Evolutionary conservation across 2,888 invertebrate species (phyloP), one percentile per base, ranked within the genome.

Genomic region (Melolontha melolontha): DNA sequence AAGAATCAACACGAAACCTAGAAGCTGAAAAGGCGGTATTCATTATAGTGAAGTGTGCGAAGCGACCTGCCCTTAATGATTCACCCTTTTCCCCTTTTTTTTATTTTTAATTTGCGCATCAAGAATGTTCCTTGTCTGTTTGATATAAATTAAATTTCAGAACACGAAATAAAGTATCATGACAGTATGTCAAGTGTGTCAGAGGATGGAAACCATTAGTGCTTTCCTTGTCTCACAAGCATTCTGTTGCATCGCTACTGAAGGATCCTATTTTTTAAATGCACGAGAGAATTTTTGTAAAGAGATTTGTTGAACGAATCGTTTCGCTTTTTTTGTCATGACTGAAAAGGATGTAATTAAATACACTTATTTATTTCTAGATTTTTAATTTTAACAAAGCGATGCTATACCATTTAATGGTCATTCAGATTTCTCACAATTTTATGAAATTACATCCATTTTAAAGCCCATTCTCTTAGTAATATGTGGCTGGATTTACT

Each of bases 51-150:
- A 22, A 10, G 41, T 44, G 27, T 27, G 14, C 57, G 16, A 47
- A 17, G 17, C 14, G 47, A 16, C 47, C 34, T 44, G 16, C 47
- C 47, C 34, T 34, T 62, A 62, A 62, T 47, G 59, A 49, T 49
- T 39, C 47, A 49, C 47, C 59, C 59, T 62, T 62, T 62, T 62
- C 47, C 16, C n/a, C 44, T 47, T 17, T 39, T 62, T 49, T 62
- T 62, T 62, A 62, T 49, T 62, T 62, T 62, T 62, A 62, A 62
- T 62, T 62, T 62, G 47, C 47, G 27, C 59, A 62, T 62, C 47
- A 62, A 59, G 47, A 47, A 29, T 34, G 57, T 62, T 62, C 47
- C 47, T 39, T 34, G 47, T 16, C 16, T 16, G 59, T 62, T 62
- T 62, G 47, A 47, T 62, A 62, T 62, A 62, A 62, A 62, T 62